Evolutionary conservation across 2,797 vertebrate species (phyloP), one percentile per base, ranked within the genome.

Genomic region (Cephalopachus bancanus): DNA sequence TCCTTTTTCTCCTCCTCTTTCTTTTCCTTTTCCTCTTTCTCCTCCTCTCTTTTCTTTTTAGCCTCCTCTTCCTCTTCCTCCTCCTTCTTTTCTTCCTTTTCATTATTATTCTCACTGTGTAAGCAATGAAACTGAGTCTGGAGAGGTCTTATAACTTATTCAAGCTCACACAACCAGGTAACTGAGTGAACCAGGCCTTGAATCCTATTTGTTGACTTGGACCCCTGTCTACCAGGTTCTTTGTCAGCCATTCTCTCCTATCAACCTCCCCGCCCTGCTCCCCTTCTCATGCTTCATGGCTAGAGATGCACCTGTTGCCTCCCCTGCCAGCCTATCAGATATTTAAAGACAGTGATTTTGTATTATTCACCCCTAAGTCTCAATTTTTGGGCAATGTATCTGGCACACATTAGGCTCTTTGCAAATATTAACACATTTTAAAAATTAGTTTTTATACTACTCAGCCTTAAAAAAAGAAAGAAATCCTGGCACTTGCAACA

Each of bases 241-340:
- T 5, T 1, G 71, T 1, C 37, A 19, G 11, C 2, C 28, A 22
- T 26, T 83, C n/a, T 24, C 10, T 0, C 24, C 51, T 3, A 3
- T 0, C 0, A 2, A 44, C 10, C 33, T 12, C n/a, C 15, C 81
- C 5, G 55, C 8, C 1, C 22, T 17, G 28, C 1, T n/a, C 37
- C 62, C 55, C 2, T 17, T 6, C 16, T 33, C n/a, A 20, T 5
- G 28, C 65, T 28, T 86, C n/a, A 1, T 1, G n/a, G 37, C 53
- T 37, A 1, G 30, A 6, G 24, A 22, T 6, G 3, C 3, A 9
- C n/a, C 60, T 9, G 26, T 19, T 6, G 5, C 37, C 44, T 69
- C n/a, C 75, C 16, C 9, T 20, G 28, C 33, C 65, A 26, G 20
- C 37, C 1, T 33, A 1, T 22, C 10, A 15, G 62, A 19, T 53